Evolutionary conservation across 2,113 vertebrate genomes (phyloP).

Genomic region (Labrus mixtus): DNA sequence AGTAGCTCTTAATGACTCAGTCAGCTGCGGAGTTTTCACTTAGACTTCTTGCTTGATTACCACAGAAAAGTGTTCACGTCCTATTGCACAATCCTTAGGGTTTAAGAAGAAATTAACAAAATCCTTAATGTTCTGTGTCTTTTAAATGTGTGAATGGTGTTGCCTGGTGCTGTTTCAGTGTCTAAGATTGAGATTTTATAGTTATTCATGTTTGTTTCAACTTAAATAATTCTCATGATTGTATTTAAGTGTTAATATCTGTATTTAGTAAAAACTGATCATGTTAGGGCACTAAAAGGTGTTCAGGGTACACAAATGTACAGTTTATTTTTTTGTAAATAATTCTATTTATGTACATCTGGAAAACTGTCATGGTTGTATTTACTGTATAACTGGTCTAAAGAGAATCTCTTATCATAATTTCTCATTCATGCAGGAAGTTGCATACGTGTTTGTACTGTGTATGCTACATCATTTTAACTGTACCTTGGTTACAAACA

Average conservation of each 20-base stretch:
- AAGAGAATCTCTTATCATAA: constrained; percentile 21
- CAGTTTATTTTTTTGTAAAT: constrained; percentile 75
- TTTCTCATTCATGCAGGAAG: neutral
- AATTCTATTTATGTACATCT: constrained; percentile 74
- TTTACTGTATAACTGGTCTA: constrained; percentile 20
- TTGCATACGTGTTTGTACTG: neutral
- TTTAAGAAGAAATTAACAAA: constrained; percentile 6
- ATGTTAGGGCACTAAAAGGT: constrained; percentile 24
- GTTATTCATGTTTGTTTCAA: neutral
- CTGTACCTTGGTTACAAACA: neutral
- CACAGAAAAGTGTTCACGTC: neutral
- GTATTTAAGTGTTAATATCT: constrained; percentile 24
- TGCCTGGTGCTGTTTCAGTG: constrained; percentile 16
- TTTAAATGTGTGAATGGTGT: constrained; percentile 10
- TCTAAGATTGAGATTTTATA: constrained; percentile 2
- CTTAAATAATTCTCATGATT: neutral
- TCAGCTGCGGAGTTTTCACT: neutral
- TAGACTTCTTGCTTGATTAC: neutral
- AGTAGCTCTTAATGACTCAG: neutral
- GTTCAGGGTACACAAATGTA: constrained; percentile 63
- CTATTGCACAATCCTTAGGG: constrained; percentile 44
- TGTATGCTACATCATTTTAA: neutral
- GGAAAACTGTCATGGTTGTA: constrained; percentile 27
- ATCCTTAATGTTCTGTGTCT: constrained; percentile 18
- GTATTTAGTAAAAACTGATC: constrained; percentile 1